Conservation (phyloP, 2,797 vertebrate genomes). For the Gymnoscopelus braueri region DNA sequence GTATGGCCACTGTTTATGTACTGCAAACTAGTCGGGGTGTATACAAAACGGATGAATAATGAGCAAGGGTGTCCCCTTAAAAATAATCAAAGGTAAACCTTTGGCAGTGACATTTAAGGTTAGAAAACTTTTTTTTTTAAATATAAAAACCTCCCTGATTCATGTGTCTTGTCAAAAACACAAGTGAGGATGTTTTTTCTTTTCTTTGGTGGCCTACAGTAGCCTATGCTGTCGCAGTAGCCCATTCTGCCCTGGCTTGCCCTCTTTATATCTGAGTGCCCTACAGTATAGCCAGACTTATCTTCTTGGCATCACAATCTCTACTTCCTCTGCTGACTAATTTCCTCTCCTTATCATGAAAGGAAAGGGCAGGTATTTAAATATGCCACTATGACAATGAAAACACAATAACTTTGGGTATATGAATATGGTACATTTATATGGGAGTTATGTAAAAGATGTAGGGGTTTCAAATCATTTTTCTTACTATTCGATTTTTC, state of each 20-base stretch:
- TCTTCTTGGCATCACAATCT: conserved; percentile 15
- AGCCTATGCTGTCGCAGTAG: not conserved
- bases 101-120: too few species aligned
- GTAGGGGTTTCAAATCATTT: not conserved
- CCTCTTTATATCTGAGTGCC: not conserved
- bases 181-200: too few species aligned
- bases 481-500: too few species aligned
- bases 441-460: not conserved
- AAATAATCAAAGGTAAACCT: too few species aligned
- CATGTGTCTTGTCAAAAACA: too few species aligned
- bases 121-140: too few species aligned
- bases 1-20: too few species aligned
- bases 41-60: too few species aligned
- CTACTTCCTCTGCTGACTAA: conserved; percentile 41
- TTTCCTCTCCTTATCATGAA: conserved; percentile 44
- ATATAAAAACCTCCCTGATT: too few species aligned
- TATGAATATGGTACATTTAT: not conserved
- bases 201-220: not conserved
- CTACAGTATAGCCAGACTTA: not conserved
- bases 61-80: too few species aligned
- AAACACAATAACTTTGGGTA: conserved; percentile 16
- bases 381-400: conserved; percentile 28
- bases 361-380: conserved; percentile 27
- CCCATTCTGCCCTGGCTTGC: not conserved
- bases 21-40: too few species aligned